phyloP scores from a whole-genome alignment of 2,888 invertebrate species.

The Ichneumon xanthorius region DNA sequence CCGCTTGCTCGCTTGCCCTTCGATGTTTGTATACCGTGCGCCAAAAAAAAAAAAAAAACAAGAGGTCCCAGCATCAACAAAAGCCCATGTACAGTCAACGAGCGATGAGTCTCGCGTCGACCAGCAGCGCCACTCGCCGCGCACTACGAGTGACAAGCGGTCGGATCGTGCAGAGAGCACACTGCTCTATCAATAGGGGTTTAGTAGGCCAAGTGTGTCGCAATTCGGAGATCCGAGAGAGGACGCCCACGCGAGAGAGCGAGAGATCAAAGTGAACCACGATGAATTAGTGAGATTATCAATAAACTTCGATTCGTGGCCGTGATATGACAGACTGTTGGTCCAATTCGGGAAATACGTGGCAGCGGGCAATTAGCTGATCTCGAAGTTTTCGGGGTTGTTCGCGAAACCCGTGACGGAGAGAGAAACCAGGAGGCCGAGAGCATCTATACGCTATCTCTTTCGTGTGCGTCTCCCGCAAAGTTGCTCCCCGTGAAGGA shows the following conservation, averaged over 20 bases:
- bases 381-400: slow-evolving; percentile 53
- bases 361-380: slow-evolving; percentile 60
- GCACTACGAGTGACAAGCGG: slow-evolving; percentile 18
- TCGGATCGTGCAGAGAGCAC: slow-evolving; percentile 3
- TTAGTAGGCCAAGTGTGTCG: slow-evolving; percentile 35
- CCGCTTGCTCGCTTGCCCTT: neutral
- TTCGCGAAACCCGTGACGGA: neutral
- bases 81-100: neutral
- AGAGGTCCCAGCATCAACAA: neutral
- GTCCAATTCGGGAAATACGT: slow-evolving; percentile 47
- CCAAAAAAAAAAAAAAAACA: neutral
- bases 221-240: slow-evolving; percentile 10
- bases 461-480: neutral
- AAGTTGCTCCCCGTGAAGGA: slow-evolving; percentile 34
- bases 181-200: slow-evolving; percentile 27
- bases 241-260: neutral
- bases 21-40: neutral
- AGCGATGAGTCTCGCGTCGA: neutral
- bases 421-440: neutral
- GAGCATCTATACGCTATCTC: slow-evolving; percentile 7
- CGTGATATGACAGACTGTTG: slow-evolving; percentile 57
- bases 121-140: slow-evolving; percentile 5
- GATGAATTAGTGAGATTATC: slow-evolving; percentile 7
- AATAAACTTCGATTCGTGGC: slow-evolving; percentile 15
- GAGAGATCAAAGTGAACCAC: neutral